phyloP scores from a whole-genome alignment of 2,888 invertebrate genomes.

The Aethes cnicana region DNA sequence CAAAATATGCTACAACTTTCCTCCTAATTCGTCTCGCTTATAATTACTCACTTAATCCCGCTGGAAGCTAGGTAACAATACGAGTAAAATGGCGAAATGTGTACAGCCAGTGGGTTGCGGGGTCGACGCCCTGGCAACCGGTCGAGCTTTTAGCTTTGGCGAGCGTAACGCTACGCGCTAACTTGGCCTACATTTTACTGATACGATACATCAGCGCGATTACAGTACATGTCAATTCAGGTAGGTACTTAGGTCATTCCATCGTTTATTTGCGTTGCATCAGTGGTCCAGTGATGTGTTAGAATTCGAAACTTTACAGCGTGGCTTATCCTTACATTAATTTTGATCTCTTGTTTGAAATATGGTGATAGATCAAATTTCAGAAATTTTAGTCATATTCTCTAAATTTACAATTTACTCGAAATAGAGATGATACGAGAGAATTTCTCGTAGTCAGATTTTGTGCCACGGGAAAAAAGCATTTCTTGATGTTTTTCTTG shows the following conservation, averaged over 20 bases:
- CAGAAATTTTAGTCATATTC: background rate
- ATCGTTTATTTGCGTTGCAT: conserved; percentile 13
- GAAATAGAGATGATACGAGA: no score
- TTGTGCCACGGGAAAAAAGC: no score
- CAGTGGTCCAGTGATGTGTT: background rate
- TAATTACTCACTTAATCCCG: no score
- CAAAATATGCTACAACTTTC: no score
- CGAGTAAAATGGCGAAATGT: conserved; percentile 41
- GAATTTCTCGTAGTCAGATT: no score
- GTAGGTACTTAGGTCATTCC: conserved; percentile 22
- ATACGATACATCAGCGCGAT: conserved; percentile 42
- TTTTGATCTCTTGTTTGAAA: no score
- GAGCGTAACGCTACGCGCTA: conserved; percentile 62
- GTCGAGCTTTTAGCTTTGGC: conserved; percentile 71
- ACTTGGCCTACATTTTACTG: conserved; percentile 77
- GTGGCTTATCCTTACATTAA: no score
- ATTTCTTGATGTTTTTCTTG: conserved; percentile 2
- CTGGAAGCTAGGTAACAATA: conserved; percentile 37
- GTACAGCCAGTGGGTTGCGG: conserved; percentile 71
- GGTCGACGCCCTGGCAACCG: conserved; percentile 75
- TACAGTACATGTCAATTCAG: conserved; percentile 28
- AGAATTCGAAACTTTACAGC: background rate
- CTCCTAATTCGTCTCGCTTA: no score
- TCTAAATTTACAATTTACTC: no score
- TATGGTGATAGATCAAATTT: no score